Evolutionary conservation across 2,113 vertebrate species (phyloP), one percentile per base, ranked within the genome.

Genomic region (Passerina amoena): DNA sequence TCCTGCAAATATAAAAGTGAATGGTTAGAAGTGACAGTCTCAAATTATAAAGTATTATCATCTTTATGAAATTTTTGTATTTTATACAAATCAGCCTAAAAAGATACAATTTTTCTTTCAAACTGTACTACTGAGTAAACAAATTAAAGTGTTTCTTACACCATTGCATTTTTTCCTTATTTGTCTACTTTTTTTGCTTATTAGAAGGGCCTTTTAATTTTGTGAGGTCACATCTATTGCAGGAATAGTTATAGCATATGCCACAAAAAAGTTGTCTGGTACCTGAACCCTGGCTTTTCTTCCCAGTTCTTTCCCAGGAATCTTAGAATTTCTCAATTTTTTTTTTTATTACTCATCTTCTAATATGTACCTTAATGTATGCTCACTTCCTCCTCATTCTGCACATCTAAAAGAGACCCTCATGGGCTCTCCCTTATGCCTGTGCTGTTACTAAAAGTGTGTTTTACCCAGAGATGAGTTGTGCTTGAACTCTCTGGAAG

Each of bases 381-480:
- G 9, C 7, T 79, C 11, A n/a, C 9, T 38, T 51, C 12, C 8
- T 47, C 12, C 59, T 83, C 38, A 64, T 53, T 66, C 54, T 84
- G 10, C 47, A 37, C 23, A 71, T 14, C 23, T 40, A 56, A 59
- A 61, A 37, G 35, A 71, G 28, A 60, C 4, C 1, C 30, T 71
- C 12, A 14, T 15, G 11, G 4, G 2, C 1, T 47, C 14, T 81
- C 59, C 2, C 2, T n/a, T 19, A 25, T 5, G 9, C 22, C n/a
- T 14, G 4, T 10, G 40, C 8, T 33, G 25, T 44, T 64, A 40
- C 5, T 7, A 17, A 86, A 54, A 64, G 23, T 17, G 10, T 64
- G 14, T 65, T 88, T 86, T 69, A 54, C 24, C 6, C 27, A 51
- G 37, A 37, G 33, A 11, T 53, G 14, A 22, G 14, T 18, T 77